These are phyloP conservation scores for Cepaea nemoralis DNA, from an alignment of 1,140 invertebrate genomes.

Conservation along the genomic window DNA sequence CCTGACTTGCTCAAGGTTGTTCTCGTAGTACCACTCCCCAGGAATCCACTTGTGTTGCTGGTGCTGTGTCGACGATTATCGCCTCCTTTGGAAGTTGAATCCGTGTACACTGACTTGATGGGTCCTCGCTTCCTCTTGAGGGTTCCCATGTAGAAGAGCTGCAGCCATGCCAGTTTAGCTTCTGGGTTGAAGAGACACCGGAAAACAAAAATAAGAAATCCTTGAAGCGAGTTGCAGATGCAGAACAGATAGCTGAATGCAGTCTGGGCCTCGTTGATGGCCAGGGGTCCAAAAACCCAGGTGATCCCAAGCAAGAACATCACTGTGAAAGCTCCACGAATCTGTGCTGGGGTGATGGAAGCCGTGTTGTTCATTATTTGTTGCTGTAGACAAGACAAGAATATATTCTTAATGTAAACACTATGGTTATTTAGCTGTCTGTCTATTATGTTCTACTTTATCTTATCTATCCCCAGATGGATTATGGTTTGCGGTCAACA, in stretches of 20 bases:
- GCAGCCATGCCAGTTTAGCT: constrained; percentile 72
- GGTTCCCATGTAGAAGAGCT: constrained; percentile 68
- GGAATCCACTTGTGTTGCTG: constrained; percentile 34
- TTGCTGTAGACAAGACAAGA: constrained; percentile 5
- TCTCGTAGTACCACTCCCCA: constrained; percentile 29
- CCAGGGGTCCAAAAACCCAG: constrained; percentile 75
- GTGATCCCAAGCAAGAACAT: constrained; percentile 75
- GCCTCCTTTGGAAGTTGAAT: constrained; percentile 49
- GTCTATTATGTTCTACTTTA: too few relatives aligned
- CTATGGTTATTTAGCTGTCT: too few relatives aligned
- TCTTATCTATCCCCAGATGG: too few relatives aligned
- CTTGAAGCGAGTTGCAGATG: constrained; percentile 74
- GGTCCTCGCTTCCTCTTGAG: constrained; percentile 64
- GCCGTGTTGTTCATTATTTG: neutral
- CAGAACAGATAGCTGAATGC: constrained; percentile 75
- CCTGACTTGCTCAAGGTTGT: neutral
- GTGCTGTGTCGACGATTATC: constrained; percentile 39
- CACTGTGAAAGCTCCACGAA: constrained; percentile 75
- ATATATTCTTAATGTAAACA: too few relatives aligned
- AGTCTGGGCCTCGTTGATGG: constrained; percentile 72
- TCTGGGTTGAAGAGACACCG: constrained; percentile 74
- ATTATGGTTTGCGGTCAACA: too few relatives aligned
- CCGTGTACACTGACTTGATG: constrained; percentile 62
- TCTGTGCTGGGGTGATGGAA: constrained; percentile 54
- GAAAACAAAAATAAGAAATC: constrained; percentile 75